Evolutionary conservation across 2,113 vertebrate genomes (phyloP).

Genomic region (Toxotes jaculatrix): DNA sequence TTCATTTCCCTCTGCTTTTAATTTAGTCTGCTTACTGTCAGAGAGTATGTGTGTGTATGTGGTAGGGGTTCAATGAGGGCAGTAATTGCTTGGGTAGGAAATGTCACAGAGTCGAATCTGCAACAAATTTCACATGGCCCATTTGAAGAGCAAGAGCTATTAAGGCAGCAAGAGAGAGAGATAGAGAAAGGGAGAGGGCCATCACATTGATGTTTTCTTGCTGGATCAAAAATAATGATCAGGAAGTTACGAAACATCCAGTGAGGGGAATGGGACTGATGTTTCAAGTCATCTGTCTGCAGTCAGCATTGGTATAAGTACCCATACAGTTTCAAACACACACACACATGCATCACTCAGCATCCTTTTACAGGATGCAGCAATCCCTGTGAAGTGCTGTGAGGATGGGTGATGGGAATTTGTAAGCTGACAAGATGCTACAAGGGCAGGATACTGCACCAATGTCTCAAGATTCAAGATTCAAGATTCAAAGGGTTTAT

Average conservation of each 20-base stretch:
- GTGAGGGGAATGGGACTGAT: not conserved
- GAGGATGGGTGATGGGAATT: not conserved
- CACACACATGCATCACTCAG: not conserved
- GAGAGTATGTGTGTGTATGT: slow-evolving; percentile 10
- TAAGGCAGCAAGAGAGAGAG: not conserved
- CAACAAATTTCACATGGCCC: slow-evolving; percentile 44
- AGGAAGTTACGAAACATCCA: slow-evolving; percentile 38
- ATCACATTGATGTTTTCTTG: slow-evolving; percentile 31
- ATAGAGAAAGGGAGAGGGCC: not conserved
- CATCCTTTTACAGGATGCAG: slow-evolving; percentile 21
- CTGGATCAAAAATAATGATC: slow-evolving; percentile 30
- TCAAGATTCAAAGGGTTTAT: no score
- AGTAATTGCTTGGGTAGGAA: slow-evolving; percentile 29
- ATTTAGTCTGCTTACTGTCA: slow-evolving; percentile 18
- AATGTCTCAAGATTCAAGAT: no score
- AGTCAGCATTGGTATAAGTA: slow-evolving; percentile 8
- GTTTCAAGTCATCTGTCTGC: slow-evolving; percentile 32
- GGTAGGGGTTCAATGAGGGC: slow-evolving; percentile 15
- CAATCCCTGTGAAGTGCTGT: not conserved
- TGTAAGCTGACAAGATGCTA: not conserved
- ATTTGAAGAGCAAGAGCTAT: slow-evolving; percentile 30
- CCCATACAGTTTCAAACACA: not conserved
- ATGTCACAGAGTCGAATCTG: slow-evolving; percentile 41
- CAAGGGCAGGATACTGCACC: not conserved
- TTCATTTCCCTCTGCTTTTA: slow-evolving; percentile 34